These are phyloP conservation scores for Harpalus rufipes DNA, from an alignment of 2,888 invertebrate species.

Conservation along the genomic window DNA sequence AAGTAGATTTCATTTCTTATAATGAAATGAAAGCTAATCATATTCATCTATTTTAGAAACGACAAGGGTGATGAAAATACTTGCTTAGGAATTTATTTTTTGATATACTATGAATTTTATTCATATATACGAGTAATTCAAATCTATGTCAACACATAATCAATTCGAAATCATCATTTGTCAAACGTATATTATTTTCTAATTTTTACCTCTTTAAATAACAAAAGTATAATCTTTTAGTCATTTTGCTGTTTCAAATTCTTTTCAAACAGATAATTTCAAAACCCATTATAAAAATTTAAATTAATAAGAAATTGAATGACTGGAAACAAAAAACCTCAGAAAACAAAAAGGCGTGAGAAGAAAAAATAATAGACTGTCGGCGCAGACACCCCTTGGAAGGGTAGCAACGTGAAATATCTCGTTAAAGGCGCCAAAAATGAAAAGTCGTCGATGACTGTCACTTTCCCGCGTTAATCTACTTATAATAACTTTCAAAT, in stretches of 20 bases:
- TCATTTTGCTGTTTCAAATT: background rate
- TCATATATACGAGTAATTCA: background rate
- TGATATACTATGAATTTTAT: background rate
- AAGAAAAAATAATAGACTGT: slow-evolving; percentile 44
- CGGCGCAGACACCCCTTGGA: slow-evolving; percentile 33
- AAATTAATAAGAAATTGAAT: slow-evolving; percentile 31
- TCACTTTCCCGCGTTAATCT: slow-evolving; percentile 61
- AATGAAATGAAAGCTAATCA: background rate
- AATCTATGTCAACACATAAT: slow-evolving; percentile 28
- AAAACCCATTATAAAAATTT: slow-evolving; percentile 26
- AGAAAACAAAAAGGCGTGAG: slow-evolving; percentile 40
- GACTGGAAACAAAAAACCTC: slow-evolving; percentile 14
- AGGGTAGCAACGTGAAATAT: slow-evolving; percentile 34
- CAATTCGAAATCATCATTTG: slow-evolving; percentile 49
- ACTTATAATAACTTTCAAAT: slow-evolving; percentile 63
- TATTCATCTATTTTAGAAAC: background rate
- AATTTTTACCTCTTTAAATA: background rate
- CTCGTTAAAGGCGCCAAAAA: slow-evolving; percentile 56
- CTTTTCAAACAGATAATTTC: background rate
- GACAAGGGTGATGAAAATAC: background rate
- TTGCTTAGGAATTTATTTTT: background rate
- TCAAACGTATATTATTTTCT: background rate
- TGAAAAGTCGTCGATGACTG: slow-evolving; percentile 45
- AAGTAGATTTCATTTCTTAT: too few relatives aligned
- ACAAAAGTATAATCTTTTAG: background rate